A percentile compares a stretch with the other conserved stretches of the same genome.
Conservation (phyloP, 2,888 invertebrate genomes). For the Tachina lurida region DNA sequence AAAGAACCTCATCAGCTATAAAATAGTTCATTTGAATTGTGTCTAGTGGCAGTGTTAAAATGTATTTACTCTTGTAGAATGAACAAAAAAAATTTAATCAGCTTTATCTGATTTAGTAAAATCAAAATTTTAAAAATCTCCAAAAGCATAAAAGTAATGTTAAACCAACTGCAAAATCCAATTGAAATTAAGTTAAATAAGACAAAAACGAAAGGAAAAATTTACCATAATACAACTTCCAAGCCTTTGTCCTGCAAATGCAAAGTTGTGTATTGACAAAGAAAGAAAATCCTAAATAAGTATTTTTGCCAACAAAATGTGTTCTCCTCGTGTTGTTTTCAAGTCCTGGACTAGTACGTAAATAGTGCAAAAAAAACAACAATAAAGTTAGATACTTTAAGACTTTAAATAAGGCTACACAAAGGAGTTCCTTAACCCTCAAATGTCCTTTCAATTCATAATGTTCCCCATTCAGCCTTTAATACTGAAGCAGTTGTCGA, state of each 20-base stretch:
- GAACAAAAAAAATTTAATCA: slow-evolving; percentile 21
- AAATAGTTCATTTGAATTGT: slow-evolving; percentile 21
- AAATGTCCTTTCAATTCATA: slow-evolving; percentile 30
- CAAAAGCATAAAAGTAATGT: slow-evolving; percentile 24
- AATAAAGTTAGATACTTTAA: slow-evolving; percentile 40
- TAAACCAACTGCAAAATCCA: slow-evolving; percentile 1
- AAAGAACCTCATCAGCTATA: slow-evolving; percentile 16
- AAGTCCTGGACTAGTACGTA: slow-evolving; percentile 7
- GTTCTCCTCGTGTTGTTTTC: slow-evolving; percentile 1
- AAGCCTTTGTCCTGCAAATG: slow-evolving; percentile 30
- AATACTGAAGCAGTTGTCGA: slow-evolving; percentile 68
- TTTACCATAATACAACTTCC: slow-evolving; percentile 42
- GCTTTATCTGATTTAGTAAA: slow-evolving; percentile 24
- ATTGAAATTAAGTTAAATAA: slow-evolving; percentile 9
- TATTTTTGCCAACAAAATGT: neutral
- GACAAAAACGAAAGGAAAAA: slow-evolving; percentile 35
- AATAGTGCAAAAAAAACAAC: neutral
- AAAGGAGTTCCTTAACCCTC: slow-evolving; percentile 36
- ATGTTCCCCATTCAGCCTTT: slow-evolving; percentile 42
- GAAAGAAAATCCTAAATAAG: slow-evolving; percentile 5
- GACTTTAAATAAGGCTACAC: slow-evolving; percentile 27
- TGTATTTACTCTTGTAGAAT: slow-evolving; percentile 2
- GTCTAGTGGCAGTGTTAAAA: slow-evolving; percentile 22
- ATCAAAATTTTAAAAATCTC: slow-evolving; percentile 14
- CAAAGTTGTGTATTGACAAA: slow-evolving; percentile 33